These are phyloP conservation scores for Betta splendens DNA, from an alignment of 2,797 vertebrate genomes.

Conservation along the genomic window DNA sequence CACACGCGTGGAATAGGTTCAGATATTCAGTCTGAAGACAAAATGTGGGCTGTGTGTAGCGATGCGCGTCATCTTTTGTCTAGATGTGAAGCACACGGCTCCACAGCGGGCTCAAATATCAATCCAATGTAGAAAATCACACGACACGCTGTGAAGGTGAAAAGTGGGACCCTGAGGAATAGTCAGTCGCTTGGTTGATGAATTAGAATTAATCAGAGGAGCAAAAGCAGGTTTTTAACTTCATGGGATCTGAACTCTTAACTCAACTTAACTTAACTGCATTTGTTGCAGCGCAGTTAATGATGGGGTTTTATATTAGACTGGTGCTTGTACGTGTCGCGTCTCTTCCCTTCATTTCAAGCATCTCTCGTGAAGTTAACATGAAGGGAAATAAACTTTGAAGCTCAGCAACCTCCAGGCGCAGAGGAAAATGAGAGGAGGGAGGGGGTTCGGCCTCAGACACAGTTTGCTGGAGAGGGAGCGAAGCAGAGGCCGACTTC, in stretches of 20 bases:
- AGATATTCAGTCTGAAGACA: constrained; percentile 9
- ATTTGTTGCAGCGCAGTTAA: background rate
- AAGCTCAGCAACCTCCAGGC: constrained; percentile 81
- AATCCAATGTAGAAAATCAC: background rate
- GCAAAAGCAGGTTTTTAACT: background rate
- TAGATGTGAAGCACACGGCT: too few relatives aligned
- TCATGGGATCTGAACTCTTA: too few relatives aligned
- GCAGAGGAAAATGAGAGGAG: constrained; percentile 67
- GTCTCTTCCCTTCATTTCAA: constrained; percentile 66
- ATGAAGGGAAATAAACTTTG: constrained; percentile 76
- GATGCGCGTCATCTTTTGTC: too few relatives aligned
- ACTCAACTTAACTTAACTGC: background rate
- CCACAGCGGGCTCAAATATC: too few relatives aligned
- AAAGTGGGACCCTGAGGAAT: background rate
- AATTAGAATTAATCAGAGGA: background rate
- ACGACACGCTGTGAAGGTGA: too few relatives aligned
- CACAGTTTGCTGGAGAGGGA: constrained; percentile 41
- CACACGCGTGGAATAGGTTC: background rate
- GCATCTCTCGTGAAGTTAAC: constrained; percentile 60
- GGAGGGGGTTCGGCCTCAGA: constrained; percentile 54
- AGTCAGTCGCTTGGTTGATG: background rate
- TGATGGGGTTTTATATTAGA: too few relatives aligned
- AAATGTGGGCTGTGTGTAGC: too few relatives aligned
- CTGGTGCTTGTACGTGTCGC: constrained; percentile 18
- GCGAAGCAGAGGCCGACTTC: constrained; percentile 51